Evolutionary conservation across 2,113 vertebrate species (phyloP), one percentile per base, ranked within the genome.

Genomic region (Hiodon tergisus): DNA sequence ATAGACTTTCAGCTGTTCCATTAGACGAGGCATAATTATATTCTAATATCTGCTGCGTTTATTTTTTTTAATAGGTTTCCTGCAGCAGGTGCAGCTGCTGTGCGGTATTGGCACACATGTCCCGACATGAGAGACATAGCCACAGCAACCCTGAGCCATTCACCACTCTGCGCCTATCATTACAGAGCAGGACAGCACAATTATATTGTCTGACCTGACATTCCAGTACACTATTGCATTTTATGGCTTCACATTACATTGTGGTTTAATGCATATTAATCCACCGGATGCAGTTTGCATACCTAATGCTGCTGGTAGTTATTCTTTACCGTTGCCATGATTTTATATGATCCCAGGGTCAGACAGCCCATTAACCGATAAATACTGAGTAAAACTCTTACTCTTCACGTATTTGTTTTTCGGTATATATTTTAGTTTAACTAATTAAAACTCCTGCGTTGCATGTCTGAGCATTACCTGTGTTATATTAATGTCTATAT

Each of bases 1-100:
- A 89, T 87, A 89, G 84, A 87, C 86, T 85, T 85, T 89, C 88
- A 90, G 88, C 85, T 89, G 86, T 90, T 91, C 86, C 86, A 89
- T 89, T 89, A 89, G 87, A 76, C 85, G 79, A 76, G 81, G 83
- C 87, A 88, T 88, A 87, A 90, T 89, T 88, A 88, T 89, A 86
- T 87, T 88, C 86, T 78, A 77, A 83, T 83, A 87, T 81, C 87
- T 83, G 85, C 84, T 84, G 31, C 31, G 31, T 31, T 31, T 31
- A 86, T 86, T 90, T 88, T 87, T 77, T 85, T 82, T 90, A 89
- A 90, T 90, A 87, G 88, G 83, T 88, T 87, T 83, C 67, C 67
- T 60, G 63, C 77, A 82, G 82, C 87, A 88, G 87, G 87, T 89
- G 85, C 80, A 85, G 76, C 83, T 74, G 69, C 68, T 60, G 78